Evolutionary conservation across 2,113 vertebrate genomes (phyloP).

Genomic region (Penelope pileata): DNA sequence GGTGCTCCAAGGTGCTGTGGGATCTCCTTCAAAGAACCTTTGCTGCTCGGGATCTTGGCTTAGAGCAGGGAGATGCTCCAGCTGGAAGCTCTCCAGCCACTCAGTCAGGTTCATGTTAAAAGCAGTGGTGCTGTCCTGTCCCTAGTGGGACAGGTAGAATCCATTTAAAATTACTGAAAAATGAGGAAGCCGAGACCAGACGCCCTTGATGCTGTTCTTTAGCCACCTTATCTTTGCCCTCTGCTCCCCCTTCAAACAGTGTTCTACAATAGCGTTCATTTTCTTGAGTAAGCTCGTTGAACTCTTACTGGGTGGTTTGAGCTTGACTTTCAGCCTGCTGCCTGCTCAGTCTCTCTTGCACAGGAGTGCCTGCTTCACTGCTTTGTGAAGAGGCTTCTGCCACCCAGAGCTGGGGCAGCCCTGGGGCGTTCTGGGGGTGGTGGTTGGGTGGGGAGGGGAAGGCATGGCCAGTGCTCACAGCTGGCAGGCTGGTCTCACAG

Average conservation of each 20-base stretch:
- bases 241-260: not conserved
- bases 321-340: slow-evolving; percentile 6
- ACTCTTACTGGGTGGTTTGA: not conserved
- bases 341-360: slow-evolving; percentile 27
- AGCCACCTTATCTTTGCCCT: not conserved
- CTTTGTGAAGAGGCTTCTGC: not conserved
- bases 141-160: not conserved
- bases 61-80: not conserved
- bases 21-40: not conserved
- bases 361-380: not conserved
- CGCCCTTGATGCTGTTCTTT: not conserved
- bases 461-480: not conserved
- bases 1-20: not conserved
- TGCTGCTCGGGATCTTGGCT: not conserved
- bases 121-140: rapidly evolving
- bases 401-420: not conserved
- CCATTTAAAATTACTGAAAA: no score
- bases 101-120: not conserved
- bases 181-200: no score
- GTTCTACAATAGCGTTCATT: not conserved
- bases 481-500: not conserved
- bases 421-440: not conserved
- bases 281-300: not conserved
- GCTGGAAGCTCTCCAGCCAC: not conserved
- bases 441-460: not conserved